Conservation (phyloP, 2,113 vertebrate genomes). For the Progne subis region DNA sequence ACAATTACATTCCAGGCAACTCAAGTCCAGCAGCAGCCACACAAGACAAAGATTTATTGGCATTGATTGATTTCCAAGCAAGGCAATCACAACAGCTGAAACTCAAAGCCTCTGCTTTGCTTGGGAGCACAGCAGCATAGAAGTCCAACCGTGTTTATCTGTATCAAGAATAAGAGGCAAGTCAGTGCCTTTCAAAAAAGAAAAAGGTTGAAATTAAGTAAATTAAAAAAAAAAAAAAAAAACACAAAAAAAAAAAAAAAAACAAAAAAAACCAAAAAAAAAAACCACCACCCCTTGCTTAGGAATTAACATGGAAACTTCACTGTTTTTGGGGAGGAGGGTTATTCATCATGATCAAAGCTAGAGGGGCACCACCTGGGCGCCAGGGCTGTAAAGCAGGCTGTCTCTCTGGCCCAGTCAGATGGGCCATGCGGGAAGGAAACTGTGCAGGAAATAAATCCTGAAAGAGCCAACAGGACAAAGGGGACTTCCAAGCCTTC, state of each 20-base stretch:
- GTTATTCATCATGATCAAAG: neutral
- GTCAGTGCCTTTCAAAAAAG: neutral
- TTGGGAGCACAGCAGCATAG: neutral
- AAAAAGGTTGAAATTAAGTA: neutral
- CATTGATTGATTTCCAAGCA: neutral
- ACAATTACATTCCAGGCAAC: neutral
- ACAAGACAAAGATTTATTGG: neutral
- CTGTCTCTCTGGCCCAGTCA: neutral
- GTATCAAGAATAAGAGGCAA: neutral
- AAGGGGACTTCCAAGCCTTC: neutral
- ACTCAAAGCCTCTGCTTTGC: neutral
- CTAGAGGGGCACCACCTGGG: neutral
- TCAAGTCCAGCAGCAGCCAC: neutral
- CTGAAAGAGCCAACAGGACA: neutral
- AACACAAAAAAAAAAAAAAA: too few species aligned
- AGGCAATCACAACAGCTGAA: neutral
- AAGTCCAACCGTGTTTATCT: neutral
- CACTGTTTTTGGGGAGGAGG: neutral
- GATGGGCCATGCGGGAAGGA: neutral
- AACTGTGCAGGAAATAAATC: neutral
- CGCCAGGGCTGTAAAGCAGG: neutral
- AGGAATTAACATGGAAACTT: neutral
- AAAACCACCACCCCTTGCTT: neutral
- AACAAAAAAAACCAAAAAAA: too few species aligned
- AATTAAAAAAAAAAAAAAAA: neutral